A percentile compares a stretch with the other conserved stretches of the same genome.
Conservation (phyloP, 2,797 vertebrate genomes). For the Falco naumanni region DNA sequence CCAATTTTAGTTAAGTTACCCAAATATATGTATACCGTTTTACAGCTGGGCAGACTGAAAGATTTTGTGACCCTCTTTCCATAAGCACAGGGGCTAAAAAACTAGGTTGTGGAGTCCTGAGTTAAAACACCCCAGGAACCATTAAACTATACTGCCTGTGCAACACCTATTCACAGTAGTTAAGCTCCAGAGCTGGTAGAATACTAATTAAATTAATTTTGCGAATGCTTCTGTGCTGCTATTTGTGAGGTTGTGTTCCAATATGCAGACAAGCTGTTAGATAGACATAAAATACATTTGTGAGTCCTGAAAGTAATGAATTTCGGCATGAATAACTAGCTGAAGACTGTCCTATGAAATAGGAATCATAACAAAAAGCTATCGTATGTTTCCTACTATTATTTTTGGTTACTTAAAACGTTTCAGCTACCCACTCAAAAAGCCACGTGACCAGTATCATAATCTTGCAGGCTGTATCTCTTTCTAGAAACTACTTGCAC, state of each 20-base stretch:
- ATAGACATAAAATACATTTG: slow-evolving; percentile 63
- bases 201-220: slow-evolving; percentile 67
- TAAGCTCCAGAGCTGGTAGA: slow-evolving; percentile 44
- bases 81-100: background rate
- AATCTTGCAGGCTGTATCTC: slow-evolving; percentile 28
- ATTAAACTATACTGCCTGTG: slow-evolving; percentile 48
- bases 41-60: slow-evolving; percentile 24
- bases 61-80: slow-evolving; percentile 3
- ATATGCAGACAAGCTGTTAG: slow-evolving; percentile 63
- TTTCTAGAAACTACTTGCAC: slow-evolving; percentile 56
- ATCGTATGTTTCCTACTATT: slow-evolving; percentile 60
- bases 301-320: slow-evolving; percentile 51
- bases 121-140: slow-evolving; percentile 7
- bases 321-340: slow-evolving; percentile 53
- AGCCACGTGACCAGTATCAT: slow-evolving; percentile 21
- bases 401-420: slow-evolving; percentile 67
- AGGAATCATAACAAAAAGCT: slow-evolving; percentile 62
- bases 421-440: slow-evolving; percentile 63
- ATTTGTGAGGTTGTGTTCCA: slow-evolving; percentile 56
- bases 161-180: slow-evolving; percentile 61
- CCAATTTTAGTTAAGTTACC: slow-evolving; percentile 13
- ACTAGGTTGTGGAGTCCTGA: background rate
- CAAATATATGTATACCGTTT: slow-evolving; percentile 4
- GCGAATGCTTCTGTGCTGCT: slow-evolving; percentile 26
- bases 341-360: slow-evolving; percentile 41